Conservation (phyloP, 2,888 invertebrate species). For the Eutolmus rufibarbis region DNA sequence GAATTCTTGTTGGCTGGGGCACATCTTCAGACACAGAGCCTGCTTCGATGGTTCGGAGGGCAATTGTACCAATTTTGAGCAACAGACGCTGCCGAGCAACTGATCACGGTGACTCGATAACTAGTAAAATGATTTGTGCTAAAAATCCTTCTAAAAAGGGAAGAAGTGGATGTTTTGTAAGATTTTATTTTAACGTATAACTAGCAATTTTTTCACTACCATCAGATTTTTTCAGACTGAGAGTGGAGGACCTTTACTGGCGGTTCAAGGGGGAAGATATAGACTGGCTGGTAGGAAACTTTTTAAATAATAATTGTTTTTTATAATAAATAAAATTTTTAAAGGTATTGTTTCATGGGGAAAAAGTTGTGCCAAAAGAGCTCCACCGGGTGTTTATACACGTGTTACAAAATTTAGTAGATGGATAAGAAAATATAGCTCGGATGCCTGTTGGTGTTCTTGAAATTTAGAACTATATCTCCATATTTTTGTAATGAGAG, state of each 20-base stretch:
- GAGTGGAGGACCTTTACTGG: conserved; percentile 41
- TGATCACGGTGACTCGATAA: conserved; percentile 31
- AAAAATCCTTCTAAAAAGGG: conserved; percentile 34
- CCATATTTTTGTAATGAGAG: not conserved
- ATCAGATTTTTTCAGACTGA: conserved; percentile 21
- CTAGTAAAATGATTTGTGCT: conserved; percentile 41
- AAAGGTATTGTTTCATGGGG: conserved; percentile 51
- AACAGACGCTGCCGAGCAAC: conserved; percentile 47
- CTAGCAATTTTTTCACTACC: not conserved
- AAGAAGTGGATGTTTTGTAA: conserved; percentile 49
- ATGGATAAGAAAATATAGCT: conserved; percentile 48
- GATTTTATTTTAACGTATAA: not conserved
- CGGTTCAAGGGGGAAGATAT: conserved; percentile 41
- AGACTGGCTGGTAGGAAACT: conserved; percentile 37
- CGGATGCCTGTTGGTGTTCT: conserved; percentile 43
- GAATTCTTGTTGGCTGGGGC: conserved; percentile 49
- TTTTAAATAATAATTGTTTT: not conserved
- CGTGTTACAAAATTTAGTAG: conserved; percentile 47
- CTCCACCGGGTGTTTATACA: conserved; percentile 49
- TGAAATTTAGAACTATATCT: not conserved
- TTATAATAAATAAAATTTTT: not conserved
- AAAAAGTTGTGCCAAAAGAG: conserved; percentile 47
- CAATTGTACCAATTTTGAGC: conserved; percentile 47
- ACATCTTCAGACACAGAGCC: conserved; percentile 41
- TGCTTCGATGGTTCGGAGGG: conserved; percentile 46